Conservation (phyloP, 1,140 invertebrate genomes). For the Pogonognathellus flavescens region DNA sequence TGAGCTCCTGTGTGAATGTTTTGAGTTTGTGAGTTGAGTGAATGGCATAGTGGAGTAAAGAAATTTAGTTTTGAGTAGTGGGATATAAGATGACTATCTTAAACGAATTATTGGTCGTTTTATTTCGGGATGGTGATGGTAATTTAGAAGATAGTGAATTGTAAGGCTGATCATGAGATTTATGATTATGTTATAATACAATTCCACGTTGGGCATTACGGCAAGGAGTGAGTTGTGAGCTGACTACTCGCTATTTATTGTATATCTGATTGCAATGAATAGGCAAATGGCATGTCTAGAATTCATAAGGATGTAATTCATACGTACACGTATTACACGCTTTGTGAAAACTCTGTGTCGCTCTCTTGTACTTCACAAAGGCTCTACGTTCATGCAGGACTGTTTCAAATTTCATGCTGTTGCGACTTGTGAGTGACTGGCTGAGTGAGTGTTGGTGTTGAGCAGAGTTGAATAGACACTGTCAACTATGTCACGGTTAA, state of each 20-base stretch:
- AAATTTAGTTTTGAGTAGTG: conserved; percentile 41
- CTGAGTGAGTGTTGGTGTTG: conserved; percentile 40
- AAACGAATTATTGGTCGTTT: conserved; percentile 50
- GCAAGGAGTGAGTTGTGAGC: conserved; percentile 24
- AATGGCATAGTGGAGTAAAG: not conserved
- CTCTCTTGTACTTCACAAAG: not conserved
- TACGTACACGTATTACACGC: conserved; percentile 39
- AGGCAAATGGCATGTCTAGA: conserved; percentile 46
- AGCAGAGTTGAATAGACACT: conserved; percentile 27
- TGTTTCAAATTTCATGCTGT: not conserved
- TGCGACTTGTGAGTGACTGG: conserved; percentile 16
- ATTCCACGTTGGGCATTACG: not conserved
- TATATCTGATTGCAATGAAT: conserved; percentile 38
- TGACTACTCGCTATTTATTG: conserved; percentile 11
- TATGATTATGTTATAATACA: conserved; percentile 37
- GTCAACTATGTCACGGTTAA: conserved; percentile 46
- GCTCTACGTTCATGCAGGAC: not conserved
- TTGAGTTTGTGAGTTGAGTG: not conserved
- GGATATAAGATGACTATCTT: conserved; percentile 41
- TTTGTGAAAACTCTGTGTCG: not conserved
- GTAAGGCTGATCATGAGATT: conserved; percentile 38
- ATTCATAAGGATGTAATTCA: conserved; percentile 54
- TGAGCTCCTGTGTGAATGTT: not conserved
- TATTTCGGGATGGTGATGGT: conserved; percentile 44
- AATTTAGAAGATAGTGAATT: conserved; percentile 48